A percentile compares a stretch with the other conserved stretches of the same genome.
Conservation (phyloP, 2,113 vertebrate genomes). For the Tyto alba region DNA sequence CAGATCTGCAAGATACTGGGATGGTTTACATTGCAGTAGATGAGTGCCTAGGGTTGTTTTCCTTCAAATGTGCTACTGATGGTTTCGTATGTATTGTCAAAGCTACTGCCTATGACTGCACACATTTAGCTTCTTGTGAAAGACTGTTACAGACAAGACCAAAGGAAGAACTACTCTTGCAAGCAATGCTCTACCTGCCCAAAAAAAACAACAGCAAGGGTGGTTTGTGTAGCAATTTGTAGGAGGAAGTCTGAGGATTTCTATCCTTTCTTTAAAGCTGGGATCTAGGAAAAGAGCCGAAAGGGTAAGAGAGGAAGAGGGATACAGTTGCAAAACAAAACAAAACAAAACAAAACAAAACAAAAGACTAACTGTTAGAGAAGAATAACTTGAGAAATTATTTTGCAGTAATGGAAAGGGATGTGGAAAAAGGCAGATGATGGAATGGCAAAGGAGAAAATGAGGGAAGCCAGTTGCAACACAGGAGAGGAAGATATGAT, state of each 20-base stretch:
- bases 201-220: constrained; percentile 23
- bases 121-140: constrained; percentile 33
- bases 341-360: too few species aligned
- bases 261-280: background rate
- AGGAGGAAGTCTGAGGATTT: background rate
- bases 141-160: background rate
- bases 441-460: constrained; percentile 10
- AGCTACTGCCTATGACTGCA: constrained; percentile 22
- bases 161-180: constrained; percentile 21
- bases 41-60: constrained; percentile 38
- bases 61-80: background rate
- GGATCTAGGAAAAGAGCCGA: constrained; percentile 10
- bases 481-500: background rate
- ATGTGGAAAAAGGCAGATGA: background rate
- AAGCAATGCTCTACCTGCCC: background rate
- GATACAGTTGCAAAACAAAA: background rate
- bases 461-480: background rate
- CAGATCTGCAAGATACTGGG: background rate
- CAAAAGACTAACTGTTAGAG: background rate
- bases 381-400: background rate
- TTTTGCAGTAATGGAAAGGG: background rate
- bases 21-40: background rate
- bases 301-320: background rate
- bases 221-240: background rate
- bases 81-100: background rate